Conservation (phyloP, 2,113 vertebrate genomes). For the Lycaon pictus region DNA sequence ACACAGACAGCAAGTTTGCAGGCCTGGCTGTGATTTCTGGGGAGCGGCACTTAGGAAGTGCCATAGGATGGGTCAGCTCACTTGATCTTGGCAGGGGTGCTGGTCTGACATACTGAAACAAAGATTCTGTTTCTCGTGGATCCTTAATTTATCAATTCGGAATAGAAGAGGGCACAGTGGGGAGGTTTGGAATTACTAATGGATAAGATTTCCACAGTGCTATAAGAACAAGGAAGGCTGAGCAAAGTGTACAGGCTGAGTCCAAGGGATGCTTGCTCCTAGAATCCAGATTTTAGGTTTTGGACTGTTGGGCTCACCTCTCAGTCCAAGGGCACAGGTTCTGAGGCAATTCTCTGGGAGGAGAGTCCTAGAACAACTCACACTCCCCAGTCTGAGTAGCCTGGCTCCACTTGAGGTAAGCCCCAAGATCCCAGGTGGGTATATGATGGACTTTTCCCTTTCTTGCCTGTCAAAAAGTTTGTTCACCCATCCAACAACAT, state of each 20-base stretch:
- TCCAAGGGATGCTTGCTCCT: background rate
- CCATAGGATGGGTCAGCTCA: background rate
- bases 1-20: constrained; percentile 62
- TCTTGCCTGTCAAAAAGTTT: background rate
- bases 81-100: constrained; percentile 44
- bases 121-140: background rate
- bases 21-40: constrained; percentile 60
- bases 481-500: background rate
- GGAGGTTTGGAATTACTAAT: background rate
- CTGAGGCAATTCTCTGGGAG: background rate
- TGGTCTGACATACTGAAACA: background rate
- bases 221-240: no score
- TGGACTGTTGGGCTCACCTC: background rate
- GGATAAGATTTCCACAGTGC: background rate
- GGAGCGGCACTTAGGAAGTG: background rate
- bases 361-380: background rate
- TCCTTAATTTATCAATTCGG: background rate
- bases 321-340: no score
- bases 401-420: background rate
- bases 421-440: accelerated
- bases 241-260: accelerated
- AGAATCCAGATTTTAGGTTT: background rate
- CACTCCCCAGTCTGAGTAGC: accelerated
- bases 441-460: background rate
- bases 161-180: background rate